Conservation (phyloP, 2,888 invertebrate species). For the Teinopalpus imperialis region DNA sequence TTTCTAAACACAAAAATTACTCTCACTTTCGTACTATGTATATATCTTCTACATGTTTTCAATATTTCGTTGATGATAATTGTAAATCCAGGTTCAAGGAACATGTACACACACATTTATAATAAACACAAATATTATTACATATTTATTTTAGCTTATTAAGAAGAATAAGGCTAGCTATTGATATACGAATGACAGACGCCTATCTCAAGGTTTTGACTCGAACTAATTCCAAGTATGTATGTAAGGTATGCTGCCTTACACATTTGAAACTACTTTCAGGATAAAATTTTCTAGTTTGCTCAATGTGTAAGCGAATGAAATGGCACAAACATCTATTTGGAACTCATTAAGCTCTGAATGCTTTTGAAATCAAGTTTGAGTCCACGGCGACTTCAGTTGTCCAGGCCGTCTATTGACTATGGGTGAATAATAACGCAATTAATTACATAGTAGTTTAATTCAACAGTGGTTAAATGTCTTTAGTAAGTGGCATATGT, state of each 20-base stretch:
- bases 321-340: slow-evolving; percentile 51
- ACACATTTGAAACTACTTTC: too few species aligned
- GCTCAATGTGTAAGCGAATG: slow-evolving; percentile 55
- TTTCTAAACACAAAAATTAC: too few species aligned
- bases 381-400: slow-evolving; percentile 40
- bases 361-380: slow-evolving; percentile 45
- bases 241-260: slow-evolving; percentile 49
- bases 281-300: slow-evolving; percentile 59
- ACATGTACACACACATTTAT: too few species aligned
- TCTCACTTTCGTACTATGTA: too few species aligned
- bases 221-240: slow-evolving; percentile 58
- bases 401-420: slow-evolving; percentile 39
- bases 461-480: slow-evolving; percentile 12
- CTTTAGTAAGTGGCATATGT: slow-evolving; percentile 1
- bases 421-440: slow-evolving; percentile 41
- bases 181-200: slow-evolving; percentile 50
- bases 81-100: too few species aligned
- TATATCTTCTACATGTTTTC: too few species aligned
- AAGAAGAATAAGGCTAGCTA: slow-evolving; percentile 38
- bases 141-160: background rate
- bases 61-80: too few species aligned
- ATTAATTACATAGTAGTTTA: slow-evolving; percentile 31
- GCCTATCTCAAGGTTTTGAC: slow-evolving; percentile 41
- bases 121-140: too few species aligned
- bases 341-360: slow-evolving; percentile 53